Base-by-base conservation (phyloP, 2,113 vertebrate species). In the Cariama cristata region DNA sequence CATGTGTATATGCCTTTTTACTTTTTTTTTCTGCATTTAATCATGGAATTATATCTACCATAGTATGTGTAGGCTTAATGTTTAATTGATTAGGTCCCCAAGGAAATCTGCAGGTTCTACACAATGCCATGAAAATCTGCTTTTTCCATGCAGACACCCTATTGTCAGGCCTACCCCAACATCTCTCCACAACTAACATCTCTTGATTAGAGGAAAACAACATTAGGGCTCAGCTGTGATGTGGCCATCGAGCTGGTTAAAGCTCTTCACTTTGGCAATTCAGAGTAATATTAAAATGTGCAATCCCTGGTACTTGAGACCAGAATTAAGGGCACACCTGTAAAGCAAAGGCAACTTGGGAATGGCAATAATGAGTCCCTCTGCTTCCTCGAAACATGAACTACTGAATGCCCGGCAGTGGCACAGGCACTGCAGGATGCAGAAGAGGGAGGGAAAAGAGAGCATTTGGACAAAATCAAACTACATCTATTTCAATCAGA, bases 51-150 rank as follows among this genome's bases (percentile, higher is more conserved):
- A 2, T 74, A 45, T 69, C 79, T 94, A 69, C 12, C 14, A 18
- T 50, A 69, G 81, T 52, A 77, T 86, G 59, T 1, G 0, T 88
- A 92, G 68, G 12, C 64, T 89, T 89, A 67, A 84, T 95, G 68
- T 79, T 94, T 93, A 94, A 91, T 96, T 96, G 73, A 89, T 86
- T 72, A 72, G 19, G 15, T 91, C 63, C 44, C 86, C 58, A 67
- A 83, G 83, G 91, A 95, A 93, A 91, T 95, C 64, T 92, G 42
- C 55, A 68, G 42, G 44, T 93, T 88, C 55, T 79, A 74, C 55
- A 74, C 50, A 84, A 77, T 92, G 33, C 52, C 5, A 1, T 59
- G 60, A 90, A 93, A 92, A 95, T 83, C 50, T 81, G 38, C 30
- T 64, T 93, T 50, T 77, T 83, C 56, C 28, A 12, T 47, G 49